These are phyloP conservation scores for Macrosoma leucophasiata DNA, from an alignment of 2,888 invertebrate genomes.

Conservation along the genomic window DNA sequence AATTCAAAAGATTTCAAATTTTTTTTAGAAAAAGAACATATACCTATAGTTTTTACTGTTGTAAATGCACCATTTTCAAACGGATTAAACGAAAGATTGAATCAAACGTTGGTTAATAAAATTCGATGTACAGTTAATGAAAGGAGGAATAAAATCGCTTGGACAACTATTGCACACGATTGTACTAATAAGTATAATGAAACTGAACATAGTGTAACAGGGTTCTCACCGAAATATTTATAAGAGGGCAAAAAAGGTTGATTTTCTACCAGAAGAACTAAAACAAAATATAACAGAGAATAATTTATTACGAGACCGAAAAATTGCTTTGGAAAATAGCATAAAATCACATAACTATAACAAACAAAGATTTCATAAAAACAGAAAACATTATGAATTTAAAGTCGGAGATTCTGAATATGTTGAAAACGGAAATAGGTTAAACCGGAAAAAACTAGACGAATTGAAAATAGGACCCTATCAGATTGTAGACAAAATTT, in stretches of 20 bases:
- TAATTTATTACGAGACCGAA: slow-evolving; percentile 13
- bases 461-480: slow-evolving; percentile 20
- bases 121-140: slow-evolving; percentile 17
- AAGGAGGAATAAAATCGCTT: slow-evolving; percentile 1
- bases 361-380: slow-evolving; percentile 19
- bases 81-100: no score
- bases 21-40: slow-evolving; percentile 3
- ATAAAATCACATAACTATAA: slow-evolving; percentile 21
- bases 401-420: slow-evolving; percentile 16
- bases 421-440: slow-evolving; percentile 18
- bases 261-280: slow-evolving; percentile 18
- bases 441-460: slow-evolving; percentile 21
- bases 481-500: slow-evolving; percentile 17
- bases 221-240: slow-evolving; percentile 18
- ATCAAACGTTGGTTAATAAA: slow-evolving; percentile 16
- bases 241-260: slow-evolving; percentile 14
- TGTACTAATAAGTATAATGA: slow-evolving; percentile 19
- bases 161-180: no score
- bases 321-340: slow-evolving; percentile 17
- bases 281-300: slow-evolving; percentile 12
- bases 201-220: slow-evolving; percentile 19
- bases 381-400: slow-evolving; percentile 14
- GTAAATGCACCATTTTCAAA: no score
- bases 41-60: slow-evolving; percentile 22
- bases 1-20: slow-evolving; percentile 18